These are phyloP conservation scores for Phrynocephalus guinanensis DNA, from an alignment of 2,797 vertebrate species.

Conservation along the genomic window DNA sequence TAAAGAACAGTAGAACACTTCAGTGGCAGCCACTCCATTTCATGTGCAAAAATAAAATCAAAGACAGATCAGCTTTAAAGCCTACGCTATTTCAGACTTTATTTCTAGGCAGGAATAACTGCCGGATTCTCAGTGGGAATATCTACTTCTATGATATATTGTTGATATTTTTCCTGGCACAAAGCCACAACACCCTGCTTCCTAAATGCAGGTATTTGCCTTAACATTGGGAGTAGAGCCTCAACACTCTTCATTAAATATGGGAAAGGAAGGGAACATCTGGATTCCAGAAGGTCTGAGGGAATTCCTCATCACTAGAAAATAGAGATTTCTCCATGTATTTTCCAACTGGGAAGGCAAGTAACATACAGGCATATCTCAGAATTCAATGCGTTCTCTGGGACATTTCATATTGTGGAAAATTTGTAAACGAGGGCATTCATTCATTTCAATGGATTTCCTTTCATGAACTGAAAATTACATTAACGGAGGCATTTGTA, in stretches of 20 bases:
- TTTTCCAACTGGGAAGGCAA: not conserved
- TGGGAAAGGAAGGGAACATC: not conserved
- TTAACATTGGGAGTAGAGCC: not conserved
- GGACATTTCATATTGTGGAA: too few relatives aligned
- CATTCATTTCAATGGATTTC: too few relatives aligned
- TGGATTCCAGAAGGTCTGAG: not conserved
- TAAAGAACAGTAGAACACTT: not conserved
- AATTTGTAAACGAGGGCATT: too few relatives aligned
- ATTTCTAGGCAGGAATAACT: not conserved
- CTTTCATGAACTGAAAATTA: too few relatives aligned
- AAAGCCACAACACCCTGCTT: not conserved
- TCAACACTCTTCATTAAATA: not conserved
- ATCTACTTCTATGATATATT: not conserved
- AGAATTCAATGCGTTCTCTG: too few relatives aligned
- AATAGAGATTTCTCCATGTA: not conserved
- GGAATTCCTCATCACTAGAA: not conserved
- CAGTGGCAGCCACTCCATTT: not conserved
- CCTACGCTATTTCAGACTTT: not conserved
- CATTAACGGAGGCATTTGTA: too few relatives aligned
- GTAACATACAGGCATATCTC: not conserved
- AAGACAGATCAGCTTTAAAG: not conserved
- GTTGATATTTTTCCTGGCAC: not conserved
- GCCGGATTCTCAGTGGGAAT: not conserved
- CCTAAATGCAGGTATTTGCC: not conserved
- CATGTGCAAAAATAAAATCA: slow-evolving; percentile 1